A percentile compares a stretch with the other conserved stretches of the same genome.
Evolutionary conservation across 30 jellyfish, hydroid and myxozoan species (phyloP).

Genomic region (Turritopsis dohrnii): DNA sequence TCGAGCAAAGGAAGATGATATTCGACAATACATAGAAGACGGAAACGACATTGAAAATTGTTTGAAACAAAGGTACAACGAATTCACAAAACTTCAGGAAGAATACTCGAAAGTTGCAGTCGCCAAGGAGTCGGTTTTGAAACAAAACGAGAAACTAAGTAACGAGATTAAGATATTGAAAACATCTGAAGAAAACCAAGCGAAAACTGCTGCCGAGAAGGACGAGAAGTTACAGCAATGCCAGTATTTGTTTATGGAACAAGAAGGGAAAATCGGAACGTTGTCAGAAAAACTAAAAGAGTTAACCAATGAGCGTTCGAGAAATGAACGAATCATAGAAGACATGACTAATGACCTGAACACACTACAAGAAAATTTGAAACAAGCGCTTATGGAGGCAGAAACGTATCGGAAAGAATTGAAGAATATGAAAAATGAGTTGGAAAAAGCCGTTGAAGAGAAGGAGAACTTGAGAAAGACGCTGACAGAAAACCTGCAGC

Average conservation of each 20-base stretch:
- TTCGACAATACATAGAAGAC: not conserved
- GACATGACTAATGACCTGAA: not conserved
- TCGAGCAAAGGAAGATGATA: not conserved
- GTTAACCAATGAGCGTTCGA: not conserved
- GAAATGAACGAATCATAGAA: not conserved
- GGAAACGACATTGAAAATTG: not conserved
- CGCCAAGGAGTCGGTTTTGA: not conserved
- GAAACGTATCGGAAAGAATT: not conserved
- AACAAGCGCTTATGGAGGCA: not conserved
- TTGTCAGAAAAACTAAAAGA: not conserved
- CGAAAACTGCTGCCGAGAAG: not conserved
- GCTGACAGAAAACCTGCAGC: not conserved
- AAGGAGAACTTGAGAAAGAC: not conserved
- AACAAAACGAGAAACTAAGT: not conserved
- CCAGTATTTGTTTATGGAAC: constrained; percentile 1
- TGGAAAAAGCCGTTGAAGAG: not conserved
- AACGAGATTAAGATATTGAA: not conserved
- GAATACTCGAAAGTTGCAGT: not conserved
- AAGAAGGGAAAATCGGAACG: not conserved
- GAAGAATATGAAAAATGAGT: not conserved
- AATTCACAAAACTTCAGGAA: not conserved
- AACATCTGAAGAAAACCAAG: not conserved
- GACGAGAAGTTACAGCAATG: constrained; percentile 3
- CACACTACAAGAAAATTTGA: not conserved
- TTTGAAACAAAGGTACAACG: constrained; percentile 1